Evolutionary conservation across 2,113 vertebrate genomes (phyloP).

Genomic region (Synchiropus splendidus): DNA sequence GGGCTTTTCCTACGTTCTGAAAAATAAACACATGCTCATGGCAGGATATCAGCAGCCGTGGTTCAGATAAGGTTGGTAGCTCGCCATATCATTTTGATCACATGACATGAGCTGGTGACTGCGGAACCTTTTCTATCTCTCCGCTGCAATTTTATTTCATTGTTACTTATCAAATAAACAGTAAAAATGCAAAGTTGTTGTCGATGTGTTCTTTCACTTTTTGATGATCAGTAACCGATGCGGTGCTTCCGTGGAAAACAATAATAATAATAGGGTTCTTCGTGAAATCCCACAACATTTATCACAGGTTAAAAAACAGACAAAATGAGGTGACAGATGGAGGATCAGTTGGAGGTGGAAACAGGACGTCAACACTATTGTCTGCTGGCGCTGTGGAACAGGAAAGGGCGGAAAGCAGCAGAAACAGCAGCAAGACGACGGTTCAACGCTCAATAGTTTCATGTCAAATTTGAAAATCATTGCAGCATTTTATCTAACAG

Average conservation of each 20-base stretch:
- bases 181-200: background rate
- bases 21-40: constrained; percentile 17
- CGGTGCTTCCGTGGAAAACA: no score
- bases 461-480: background rate
- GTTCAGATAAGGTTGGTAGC: background rate
- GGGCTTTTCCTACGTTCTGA: constrained; percentile 80
- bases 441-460: constrained; percentile 5
- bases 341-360: constrained; percentile 3
- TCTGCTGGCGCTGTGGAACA: constrained; percentile 18
- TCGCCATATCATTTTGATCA: background rate
- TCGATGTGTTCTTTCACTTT: background rate
- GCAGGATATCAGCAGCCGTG: background rate
- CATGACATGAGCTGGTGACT: no score
- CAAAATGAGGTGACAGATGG: no score
- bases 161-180: no score
- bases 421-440: constrained; percentile 30
- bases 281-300: no score
- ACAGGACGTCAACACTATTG: constrained; percentile 23
- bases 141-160: no score
- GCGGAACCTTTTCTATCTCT: no score
- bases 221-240: no score
- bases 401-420: constrained; percentile 33
- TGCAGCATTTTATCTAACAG: background rate
- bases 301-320: no score
- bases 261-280: no score